A percentile compares a stretch with the other conserved stretches of the same genome.
Evolutionary conservation across 2,797 vertebrate species (phyloP).

Genomic region (Chanos chanos): DNA sequence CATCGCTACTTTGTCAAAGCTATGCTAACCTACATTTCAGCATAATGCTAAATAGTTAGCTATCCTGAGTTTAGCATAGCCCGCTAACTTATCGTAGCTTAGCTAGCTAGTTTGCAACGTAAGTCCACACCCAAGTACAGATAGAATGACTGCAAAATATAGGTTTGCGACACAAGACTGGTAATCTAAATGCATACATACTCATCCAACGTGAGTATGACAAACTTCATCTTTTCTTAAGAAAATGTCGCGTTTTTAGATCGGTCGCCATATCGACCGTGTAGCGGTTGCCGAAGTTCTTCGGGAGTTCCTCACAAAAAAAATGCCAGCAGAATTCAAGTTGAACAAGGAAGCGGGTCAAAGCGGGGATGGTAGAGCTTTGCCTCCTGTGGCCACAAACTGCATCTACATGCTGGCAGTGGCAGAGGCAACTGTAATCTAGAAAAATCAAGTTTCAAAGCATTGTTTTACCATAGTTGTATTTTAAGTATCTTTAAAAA

Average conservation of each 20-base stretch:
- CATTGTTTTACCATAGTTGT: no score
- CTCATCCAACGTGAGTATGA: slow-evolving; percentile 72
- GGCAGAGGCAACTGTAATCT: no score
- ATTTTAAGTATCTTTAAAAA: no score
- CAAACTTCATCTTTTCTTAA: slow-evolving; percentile 73
- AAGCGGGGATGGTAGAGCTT: neutral
- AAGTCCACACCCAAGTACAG: slow-evolving; percentile 39
- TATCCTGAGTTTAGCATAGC: neutral
- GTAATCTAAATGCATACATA: slow-evolving; percentile 51
- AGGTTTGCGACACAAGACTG: neutral
- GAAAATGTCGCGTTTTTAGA: slow-evolving; percentile 67
- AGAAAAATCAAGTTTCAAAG: no score
- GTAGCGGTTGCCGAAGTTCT: slow-evolving; percentile 71
- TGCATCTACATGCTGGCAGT: neutral
- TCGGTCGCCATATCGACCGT: slow-evolving; percentile 75
- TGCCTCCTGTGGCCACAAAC: neutral
- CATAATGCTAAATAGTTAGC: neutral
- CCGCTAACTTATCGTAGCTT: slow-evolving; percentile 42
- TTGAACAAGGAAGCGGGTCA: slow-evolving; percentile 23
- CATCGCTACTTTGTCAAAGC: no score
- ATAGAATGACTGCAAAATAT: slow-evolving; percentile 3
- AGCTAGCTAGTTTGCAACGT: slow-evolving; percentile 35
- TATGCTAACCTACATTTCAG: neutral
- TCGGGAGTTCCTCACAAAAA: slow-evolving; percentile 55
- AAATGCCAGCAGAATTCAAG: slow-evolving; percentile 6